Evolutionary conservation across 2,113 vertebrate species (phyloP).

Genomic region (Glaucidium brasilianum): DNA sequence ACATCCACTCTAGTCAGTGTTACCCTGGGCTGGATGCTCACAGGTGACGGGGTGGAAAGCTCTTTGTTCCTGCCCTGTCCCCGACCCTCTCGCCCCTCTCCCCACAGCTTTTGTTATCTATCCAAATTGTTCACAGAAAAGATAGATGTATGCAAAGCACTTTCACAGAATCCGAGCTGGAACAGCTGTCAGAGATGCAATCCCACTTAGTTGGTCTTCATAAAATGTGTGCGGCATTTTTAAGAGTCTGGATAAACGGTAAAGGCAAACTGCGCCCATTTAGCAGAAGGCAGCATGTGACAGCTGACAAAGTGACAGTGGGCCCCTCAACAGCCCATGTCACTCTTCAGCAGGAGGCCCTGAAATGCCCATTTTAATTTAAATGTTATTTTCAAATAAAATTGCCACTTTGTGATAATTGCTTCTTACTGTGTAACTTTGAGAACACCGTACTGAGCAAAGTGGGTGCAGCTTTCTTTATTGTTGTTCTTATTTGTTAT

Average conservation of each 20-base stretch:
- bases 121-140: not conserved
- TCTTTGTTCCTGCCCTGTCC: slow-evolving; percentile 7
- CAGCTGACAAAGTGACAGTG: slow-evolving; percentile 70
- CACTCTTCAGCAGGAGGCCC: slow-evolving; percentile 63
- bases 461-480: slow-evolving; percentile 63
- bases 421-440: slow-evolving; percentile 63
- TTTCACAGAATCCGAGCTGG: not conserved
- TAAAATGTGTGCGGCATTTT: slow-evolving; percentile 52
- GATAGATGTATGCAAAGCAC: slow-evolving; percentile 50
- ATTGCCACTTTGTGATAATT: slow-evolving; percentile 69
- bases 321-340: slow-evolving; percentile 65
- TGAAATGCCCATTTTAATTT: slow-evolving; percentile 71
- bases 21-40: not conserved
- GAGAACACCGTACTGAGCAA: slow-evolving; percentile 55
- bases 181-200: slow-evolving; percentile 63
- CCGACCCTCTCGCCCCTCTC: not conserved
- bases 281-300: slow-evolving; percentile 66
- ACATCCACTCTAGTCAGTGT: rapidly evolving
- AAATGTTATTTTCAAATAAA: slow-evolving; percentile 72
- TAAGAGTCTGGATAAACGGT: slow-evolving; percentile 63
- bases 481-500: slow-evolving; percentile 64
- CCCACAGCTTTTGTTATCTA: slow-evolving; percentile 19
- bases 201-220: slow-evolving; percentile 60
- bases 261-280: slow-evolving; percentile 63
- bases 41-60: not conserved